Base-by-base conservation (phyloP, 2,797 vertebrate species). In the Danio choprae region DNA sequence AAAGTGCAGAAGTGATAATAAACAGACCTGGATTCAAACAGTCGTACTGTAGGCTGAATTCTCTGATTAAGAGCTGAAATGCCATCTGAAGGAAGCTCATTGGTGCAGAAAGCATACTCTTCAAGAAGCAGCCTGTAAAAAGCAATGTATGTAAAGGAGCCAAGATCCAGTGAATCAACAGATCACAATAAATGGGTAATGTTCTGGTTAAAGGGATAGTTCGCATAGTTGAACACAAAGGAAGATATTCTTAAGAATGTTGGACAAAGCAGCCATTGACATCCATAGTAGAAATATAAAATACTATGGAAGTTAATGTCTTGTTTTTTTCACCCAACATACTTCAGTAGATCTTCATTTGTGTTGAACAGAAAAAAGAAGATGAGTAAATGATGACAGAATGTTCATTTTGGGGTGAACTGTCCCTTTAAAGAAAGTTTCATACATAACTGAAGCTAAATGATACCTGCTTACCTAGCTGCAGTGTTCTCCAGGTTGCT, bases 1-100 rank as follows among this genome's bases (percentile, higher is more conserved):
- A 44, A 41, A 38, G 13, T 6, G 9, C 43, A 40, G 5, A 46
- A 4, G 15, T 38, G 64, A 40, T 11, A 63, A n/a, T 59, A 44
- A 29, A 83, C 94, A 91, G 89, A 98, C 96, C 92, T 97, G 91
- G 88, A 95, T 92, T 99, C 98, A 0, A 99, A 89, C 70, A 96
- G 92, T 69, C 95, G 94, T 71, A 98, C 86, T 65, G 97, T 79
- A 58, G 96, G 95, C 87, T 94, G 93, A 80, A 98, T 86, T 1
- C 88, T 92, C 81, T 90, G 89, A 83, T 94, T 91, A 44, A 97
- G 87, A 38, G 86, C 71, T 16, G 89, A 73, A 72, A 92, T 58
- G 82, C 87, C 77, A 7, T 91, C 81, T 1, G 90, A 40, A 7
- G 93, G 83, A 3, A 87, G 86, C 41, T 88, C 87, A 1, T 85